Evolutionary conservation across 2,797 vertebrate genomes (phyloP), one percentile per base, ranked within the genome.

Genomic region (Melanotaenia boesemani): DNA sequence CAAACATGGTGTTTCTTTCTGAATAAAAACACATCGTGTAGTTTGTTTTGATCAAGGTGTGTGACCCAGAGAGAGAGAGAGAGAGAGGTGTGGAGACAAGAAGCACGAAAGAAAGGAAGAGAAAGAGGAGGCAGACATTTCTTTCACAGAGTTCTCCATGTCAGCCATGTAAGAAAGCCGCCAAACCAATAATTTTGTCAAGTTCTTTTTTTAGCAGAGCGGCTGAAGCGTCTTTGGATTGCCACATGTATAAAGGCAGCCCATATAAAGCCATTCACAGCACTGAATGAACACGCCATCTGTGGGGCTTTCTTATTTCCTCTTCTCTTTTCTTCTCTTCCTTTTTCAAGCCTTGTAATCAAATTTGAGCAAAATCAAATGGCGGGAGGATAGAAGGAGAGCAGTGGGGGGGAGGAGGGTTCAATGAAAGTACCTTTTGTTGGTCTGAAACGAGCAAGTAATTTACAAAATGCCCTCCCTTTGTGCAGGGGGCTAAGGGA

Each of bases 351-450:
- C 96, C 97, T 99, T 98, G 97, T 99, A 99, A 99, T 99, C 98
- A 99, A 99, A 99, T 99, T 98, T 99, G 97, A 99, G 97, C 97
- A 98, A 99, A 99, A 99, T 99, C 97, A 99, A 98, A 99, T 97
- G 97, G 97, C 89, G 91, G 89, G 87, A 90, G 92, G 87, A 96
- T 89, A 96, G 96, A 92, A 80, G 87, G 82, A 81, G 87, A 88
- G 96, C 94, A 94, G 97, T 95, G 81, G 75, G 69, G 81, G 84
- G 76, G 59, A n/a, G 87, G 88, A 93, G 95, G 96, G 97, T 97
- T 98, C 97, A 98, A 97, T 99, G 97, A 98, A 99, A 98, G 97
- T 98, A 99, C 97, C 97, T 98, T 99, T 99, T 99, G 97, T 99
- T 98, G 97, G 96, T 98, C 96, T 98, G 97, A 99, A 96, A 98